phyloP scores from a whole-genome alignment of 2,888 invertebrate genomes.

The Erpobdella octoculata region DNA sequence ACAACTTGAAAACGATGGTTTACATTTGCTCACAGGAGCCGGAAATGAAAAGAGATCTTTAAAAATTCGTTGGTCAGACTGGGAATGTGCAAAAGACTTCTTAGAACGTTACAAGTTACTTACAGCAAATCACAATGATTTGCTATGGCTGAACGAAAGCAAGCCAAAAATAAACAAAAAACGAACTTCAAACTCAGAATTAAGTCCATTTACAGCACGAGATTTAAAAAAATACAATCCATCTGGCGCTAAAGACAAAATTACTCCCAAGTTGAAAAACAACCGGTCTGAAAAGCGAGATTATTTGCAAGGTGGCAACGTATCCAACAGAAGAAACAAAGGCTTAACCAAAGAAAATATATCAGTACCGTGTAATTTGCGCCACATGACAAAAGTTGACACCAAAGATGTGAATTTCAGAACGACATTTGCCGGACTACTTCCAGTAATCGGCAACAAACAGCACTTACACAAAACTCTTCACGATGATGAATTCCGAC shows the following conservation, averaged over 20 bases:
- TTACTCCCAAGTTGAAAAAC: background rate
- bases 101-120: background rate
- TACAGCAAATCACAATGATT: constrained; percentile 11
- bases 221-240: background rate
- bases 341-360: background rate
- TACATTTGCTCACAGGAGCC: constrained; percentile 13
- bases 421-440: constrained; percentile 16
- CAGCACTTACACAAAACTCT: background rate
- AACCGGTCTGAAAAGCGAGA: background rate
- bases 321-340: background rate
- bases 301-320: too few species aligned
- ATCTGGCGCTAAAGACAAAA: background rate
- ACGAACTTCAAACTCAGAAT: background rate
- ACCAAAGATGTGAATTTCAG: background rate
- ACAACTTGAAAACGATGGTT: constrained; percentile 4
- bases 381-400: constrained; percentile 5
- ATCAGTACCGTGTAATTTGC: constrained; percentile 8
- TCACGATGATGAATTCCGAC: constrained; percentile 8
- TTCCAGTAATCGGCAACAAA: background rate
- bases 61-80: constrained; percentile 15
- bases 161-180: background rate
- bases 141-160: constrained; percentile 5
- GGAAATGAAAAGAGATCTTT: background rate
- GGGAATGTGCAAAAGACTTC: background rate
- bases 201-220: background rate